These are phyloP conservation scores for Buteo buteo DNA, from an alignment of 2,113 vertebrate genomes.

Conservation along the genomic window DNA sequence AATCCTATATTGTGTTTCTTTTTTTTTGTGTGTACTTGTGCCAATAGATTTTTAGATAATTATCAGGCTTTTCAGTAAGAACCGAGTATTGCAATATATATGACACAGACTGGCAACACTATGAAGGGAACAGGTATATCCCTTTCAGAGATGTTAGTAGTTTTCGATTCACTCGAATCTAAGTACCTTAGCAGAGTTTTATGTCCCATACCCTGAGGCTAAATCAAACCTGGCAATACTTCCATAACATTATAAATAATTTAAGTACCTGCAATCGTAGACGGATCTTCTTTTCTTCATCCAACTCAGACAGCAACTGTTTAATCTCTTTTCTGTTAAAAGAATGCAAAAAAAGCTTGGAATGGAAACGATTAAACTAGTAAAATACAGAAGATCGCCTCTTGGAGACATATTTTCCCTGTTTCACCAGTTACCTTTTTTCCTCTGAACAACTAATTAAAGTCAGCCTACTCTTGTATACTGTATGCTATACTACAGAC, in stretches of 20 bases:
- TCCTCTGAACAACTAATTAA: neutral
- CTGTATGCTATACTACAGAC: neutral
- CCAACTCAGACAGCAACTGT: conserved; percentile 87
- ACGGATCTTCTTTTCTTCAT: conserved; percentile 95
- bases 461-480: neutral
- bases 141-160: neutral
- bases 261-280: conserved; percentile 87
- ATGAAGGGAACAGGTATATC: neutral
- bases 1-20: neutral
- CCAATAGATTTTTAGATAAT: neutral
- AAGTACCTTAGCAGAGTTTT: neutral
- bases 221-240: neutral
- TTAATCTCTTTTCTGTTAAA: conserved; percentile 92
- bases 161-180: neutral
- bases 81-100: neutral
- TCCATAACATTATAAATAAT: neutral
- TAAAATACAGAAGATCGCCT: neutral
- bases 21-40: neutral
- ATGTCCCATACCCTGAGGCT: neutral
- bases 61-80: neutral
- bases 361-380: neutral
- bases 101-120: neutral
- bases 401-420: neutral
- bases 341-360: neutral
- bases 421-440: neutral